phyloP scores from a whole-genome alignment of 2,888 invertebrate species.

The Latrodectus elegans region DNA sequence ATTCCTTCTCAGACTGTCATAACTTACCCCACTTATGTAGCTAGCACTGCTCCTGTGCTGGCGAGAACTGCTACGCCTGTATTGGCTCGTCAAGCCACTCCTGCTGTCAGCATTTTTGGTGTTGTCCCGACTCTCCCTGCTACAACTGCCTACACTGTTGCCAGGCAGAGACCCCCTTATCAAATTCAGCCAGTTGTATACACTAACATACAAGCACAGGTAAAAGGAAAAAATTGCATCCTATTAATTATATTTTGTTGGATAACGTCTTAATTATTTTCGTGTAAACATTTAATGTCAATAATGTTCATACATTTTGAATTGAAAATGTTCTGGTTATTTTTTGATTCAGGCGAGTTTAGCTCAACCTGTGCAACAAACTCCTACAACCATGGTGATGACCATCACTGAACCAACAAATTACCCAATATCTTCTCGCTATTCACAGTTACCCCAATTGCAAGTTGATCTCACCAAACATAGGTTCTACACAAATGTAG shows the following conservation, averaged over 20 bases:
- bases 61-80: constrained; percentile 46
- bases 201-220: constrained; percentile 48
- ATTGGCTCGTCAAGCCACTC: constrained; percentile 36
- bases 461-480: constrained; percentile 41
- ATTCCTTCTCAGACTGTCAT: constrained; percentile 61
- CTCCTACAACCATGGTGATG: constrained; percentile 50
- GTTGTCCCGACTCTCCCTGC: constrained; percentile 42
- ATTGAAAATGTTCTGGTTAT: no score
- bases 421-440: constrained; percentile 41
- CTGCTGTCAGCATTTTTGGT: constrained; percentile 57
- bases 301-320: no score
- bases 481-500: constrained; percentile 43
- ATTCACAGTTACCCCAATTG: constrained; percentile 40
- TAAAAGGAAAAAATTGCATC: constrained; percentile 3
- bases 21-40: constrained; percentile 65
- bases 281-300: no score
- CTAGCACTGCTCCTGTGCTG: constrained; percentile 49
- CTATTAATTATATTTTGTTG: no score
- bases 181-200: constrained; percentile 57
- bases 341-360: constrained; percentile 33
- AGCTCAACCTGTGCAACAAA: constrained; percentile 26
- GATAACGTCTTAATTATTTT: no score
- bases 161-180: constrained; percentile 24
- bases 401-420: constrained; percentile 41
- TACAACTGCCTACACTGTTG: constrained; percentile 36